Base-by-base conservation (phyloP, 2,113 vertebrate species). In the Sinocyclocheilus anophthalmus region DNA sequence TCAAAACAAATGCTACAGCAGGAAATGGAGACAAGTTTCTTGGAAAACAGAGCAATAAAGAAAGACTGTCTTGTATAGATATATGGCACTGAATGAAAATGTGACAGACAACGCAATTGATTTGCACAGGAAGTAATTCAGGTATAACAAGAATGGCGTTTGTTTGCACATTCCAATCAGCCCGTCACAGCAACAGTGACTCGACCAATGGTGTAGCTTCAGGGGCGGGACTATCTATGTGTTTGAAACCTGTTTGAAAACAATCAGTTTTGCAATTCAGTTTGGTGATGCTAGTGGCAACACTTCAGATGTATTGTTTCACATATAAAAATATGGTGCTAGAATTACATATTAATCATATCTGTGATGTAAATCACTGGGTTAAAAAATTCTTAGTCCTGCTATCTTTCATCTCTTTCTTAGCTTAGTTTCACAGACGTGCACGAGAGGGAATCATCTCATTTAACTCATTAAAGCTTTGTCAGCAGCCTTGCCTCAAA, bases 401-500 rank as follows among this genome's bases (percentile, higher is more conserved):
- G 13, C 42, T 72, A 42, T 5, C 2, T 1, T 18, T 48, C 5
- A 33, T 26, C 2, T 39, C 30, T 9, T 63, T 61, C 57, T 42
- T 45, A 10, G 24, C 14, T 67, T 67, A 48, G 14, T 81, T 33
- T 82, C 18, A 22, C 42, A 69, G 81, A 11, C 63, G n/a, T 11
- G 30, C 37, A 81, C 4, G 53, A 33, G 45, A 18, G 18, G 45
- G 63, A 33, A 5, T 20, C 30, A 12, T 75, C 69, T 82, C 70
- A 88, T 57, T 85, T 22, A 85, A 82, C 70, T 82, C 84, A 20
- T 85, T 82, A 85, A 77, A 76, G 77, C 61, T 26, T 2, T 20
- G 48, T 85, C 72, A 50, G 59, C 37, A 39, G 73, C 48, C 30
- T 37, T 70, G 76, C 22, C n/a, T 24, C 61, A 42, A 57, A 65